Percentiles rank a stretch among this genome's conserved stretches.
These are phyloP conservation scores for Cosmorhoe ocellata DNA, from an alignment of 2,888 invertebrate species.

Conservation along the genomic window DNA sequence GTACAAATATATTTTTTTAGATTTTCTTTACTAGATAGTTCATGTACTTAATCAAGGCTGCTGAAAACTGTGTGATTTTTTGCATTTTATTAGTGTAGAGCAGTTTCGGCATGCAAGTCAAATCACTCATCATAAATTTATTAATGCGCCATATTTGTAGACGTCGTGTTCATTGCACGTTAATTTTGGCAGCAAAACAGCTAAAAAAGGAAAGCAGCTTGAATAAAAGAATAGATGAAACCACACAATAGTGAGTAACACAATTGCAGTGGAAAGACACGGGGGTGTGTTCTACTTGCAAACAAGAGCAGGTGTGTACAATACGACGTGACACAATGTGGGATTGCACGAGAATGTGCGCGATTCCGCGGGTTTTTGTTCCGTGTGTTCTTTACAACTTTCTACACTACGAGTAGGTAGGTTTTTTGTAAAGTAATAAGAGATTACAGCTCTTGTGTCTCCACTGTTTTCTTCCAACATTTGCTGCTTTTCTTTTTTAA, in stretches of 20 bases:
- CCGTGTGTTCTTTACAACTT: not conserved
- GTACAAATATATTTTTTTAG: constrained; percentile 19
- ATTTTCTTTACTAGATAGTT: constrained; percentile 20
- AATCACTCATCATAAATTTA: no score
- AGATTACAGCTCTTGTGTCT: not conserved
- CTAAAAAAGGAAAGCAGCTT: constrained; percentile 59
- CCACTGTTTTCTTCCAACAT: no score
- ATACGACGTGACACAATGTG: constrained; percentile 19
- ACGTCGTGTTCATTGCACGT: not conserved
- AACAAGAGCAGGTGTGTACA: constrained; percentile 51
- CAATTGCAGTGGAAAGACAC: constrained; percentile 78
- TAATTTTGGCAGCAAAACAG: constrained; percentile 46
- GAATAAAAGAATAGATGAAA: constrained; percentile 60
- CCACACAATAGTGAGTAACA: constrained; percentile 70
- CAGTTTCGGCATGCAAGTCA: no score
- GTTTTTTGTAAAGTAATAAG: not conserved
- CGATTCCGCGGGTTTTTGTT: constrained; percentile 17
- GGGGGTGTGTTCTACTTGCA: constrained; percentile 64
- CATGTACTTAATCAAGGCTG: not conserved
- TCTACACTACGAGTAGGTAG: no score
- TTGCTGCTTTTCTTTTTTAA: no score
- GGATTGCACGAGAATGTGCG: constrained; percentile 20
- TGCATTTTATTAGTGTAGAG: no score
- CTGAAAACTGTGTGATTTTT: not conserved
- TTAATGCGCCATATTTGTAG: no score